These are phyloP conservation scores for Triplophysa dalaica DNA, from an alignment of 2,113 vertebrate genomes.

Conservation along the genomic window DNA sequence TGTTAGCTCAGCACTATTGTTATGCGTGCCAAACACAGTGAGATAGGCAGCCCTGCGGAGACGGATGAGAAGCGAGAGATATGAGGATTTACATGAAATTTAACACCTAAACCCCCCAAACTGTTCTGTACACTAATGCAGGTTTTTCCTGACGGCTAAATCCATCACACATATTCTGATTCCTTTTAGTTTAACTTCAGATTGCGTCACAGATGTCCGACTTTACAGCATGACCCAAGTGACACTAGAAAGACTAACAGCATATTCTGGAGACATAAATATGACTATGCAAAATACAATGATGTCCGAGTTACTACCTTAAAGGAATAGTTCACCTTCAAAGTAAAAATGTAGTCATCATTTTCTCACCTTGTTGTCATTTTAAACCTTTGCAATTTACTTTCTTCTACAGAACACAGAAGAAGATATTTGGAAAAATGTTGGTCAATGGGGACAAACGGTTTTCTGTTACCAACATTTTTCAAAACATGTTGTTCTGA, in stretches of 20 bases:
- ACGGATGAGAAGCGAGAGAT: background rate
- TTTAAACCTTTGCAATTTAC: too few species aligned
- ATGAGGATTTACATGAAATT: background rate
- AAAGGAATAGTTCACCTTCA: too few species aligned
- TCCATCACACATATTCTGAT: background rate
- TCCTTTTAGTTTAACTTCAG: background rate
- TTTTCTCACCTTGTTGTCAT: too few species aligned
- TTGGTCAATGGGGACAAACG: too few species aligned
- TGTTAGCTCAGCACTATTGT: constrained; percentile 51
- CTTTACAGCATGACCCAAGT: background rate
- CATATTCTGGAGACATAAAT: constrained; percentile 35
- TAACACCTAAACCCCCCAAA: background rate
- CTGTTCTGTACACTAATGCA: background rate
- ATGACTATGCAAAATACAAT: background rate
- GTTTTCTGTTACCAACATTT: too few species aligned
- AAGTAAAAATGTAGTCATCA: too few species aligned
- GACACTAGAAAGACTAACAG: background rate
- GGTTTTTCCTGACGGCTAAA: constrained; percentile 14
- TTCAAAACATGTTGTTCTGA: too few species aligned
- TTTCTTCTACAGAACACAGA: too few species aligned
- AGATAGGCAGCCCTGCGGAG: constrained; percentile 79
- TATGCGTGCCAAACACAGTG: constrained; percentile 70
- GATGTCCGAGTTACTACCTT: too few species aligned
- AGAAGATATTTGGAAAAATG: too few species aligned
- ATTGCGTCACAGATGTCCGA: background rate